Base-by-base conservation (phyloP, 2,797 vertebrate species). In the Anomalospiza imberbis region DNA sequence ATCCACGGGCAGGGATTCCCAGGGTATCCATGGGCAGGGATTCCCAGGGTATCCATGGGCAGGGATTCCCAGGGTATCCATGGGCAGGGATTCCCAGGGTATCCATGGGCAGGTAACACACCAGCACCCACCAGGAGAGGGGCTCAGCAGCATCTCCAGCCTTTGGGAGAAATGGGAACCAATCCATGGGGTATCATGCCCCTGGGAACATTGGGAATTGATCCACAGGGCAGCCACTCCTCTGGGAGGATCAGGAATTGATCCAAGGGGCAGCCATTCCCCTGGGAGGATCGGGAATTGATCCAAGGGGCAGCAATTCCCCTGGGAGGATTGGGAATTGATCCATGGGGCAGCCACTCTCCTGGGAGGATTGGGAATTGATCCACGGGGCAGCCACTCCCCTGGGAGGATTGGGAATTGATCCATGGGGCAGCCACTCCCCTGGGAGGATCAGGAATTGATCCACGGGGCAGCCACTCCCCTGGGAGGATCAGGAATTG, bases 281-380 rank as follows among this genome's bases (percentile, higher is more conserved):
- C 26, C 50, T 18, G 16, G 50, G 28, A 51, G 6, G 3, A 50
- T 17, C 3, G 4, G 50, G 28, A 29, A 51, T 18, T 7, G 28
- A 51, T 51, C 50, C 50, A 29, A 29, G 51, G 51, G 28, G 51
- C 51, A 53, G 28, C 28, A 51, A 53, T 3, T 29, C 17, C 26
- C 48, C 26, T 25, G 48, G 25, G 25, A 50, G 15, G 15, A 50
- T 50, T 10, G 10, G 38, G 38, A 38, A 38, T 38, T 38, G 38
- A 38, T 38, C 38, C 38, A 12, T 7, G 24, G 58, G 18, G 42
- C 14, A 47, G 42, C 20, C 15, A 47, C 2, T 2, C 8, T 36
- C 22, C 12, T 11, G 12, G 31, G 51, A 55, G 0, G 1, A 28
- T 4, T 0, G 2, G 53, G 70, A 17, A 45, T 22, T 5, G 5